Base-by-base conservation (phyloP, 1,140 invertebrate genomes). In the Copidosoma floridanum region DNA sequence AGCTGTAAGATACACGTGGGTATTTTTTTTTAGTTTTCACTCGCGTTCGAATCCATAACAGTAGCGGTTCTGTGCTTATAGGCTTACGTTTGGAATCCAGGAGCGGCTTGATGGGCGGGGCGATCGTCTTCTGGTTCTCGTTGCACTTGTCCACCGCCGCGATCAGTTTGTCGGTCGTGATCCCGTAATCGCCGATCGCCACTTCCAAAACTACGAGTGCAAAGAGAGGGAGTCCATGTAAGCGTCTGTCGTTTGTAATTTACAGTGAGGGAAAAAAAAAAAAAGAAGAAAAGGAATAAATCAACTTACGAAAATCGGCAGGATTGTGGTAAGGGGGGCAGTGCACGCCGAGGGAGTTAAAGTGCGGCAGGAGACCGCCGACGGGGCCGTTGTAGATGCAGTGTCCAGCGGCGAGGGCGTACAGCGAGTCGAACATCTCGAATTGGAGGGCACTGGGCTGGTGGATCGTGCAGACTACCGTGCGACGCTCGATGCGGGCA, bases 241-340 rank as follows among this genome's bases (percentile, higher is more conserved):
- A n/a, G n/a, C n/a, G n/a, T n/a, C n/a, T n/a, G n/a, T n/a, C n/a
- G n/a, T n/a, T n/a, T n/a, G n/a, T n/a, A n/a, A n/a, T n/a, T n/a
- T n/a, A n/a, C n/a, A 12, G 0, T 6, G 29, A 32, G 29, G 29
- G 29, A 8, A 32, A 32, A 32, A 32, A 32, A 6, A 32, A 32
- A 32, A 32, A 32, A 12, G 29, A 32, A 24, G 46, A 2, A 14
- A 44, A 14, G n/a, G n/a, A n/a, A n/a, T n/a, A n/a, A n/a, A n/a
- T n/a, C n/a, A n/a, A 83, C 88, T 85, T 83, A 94, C 92, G 82
- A 80, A 92, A 98, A 81, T 97, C 95, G 20, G 95, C 94, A 4
- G 95, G 94, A 78, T 98, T 98, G 76, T 98, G 94, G 71, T 97
- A 98, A 20, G 89, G 82, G 1, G 96, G 96, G 77, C 95, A 98